These are phyloP conservation scores for Chloropsis hardwickii DNA, from an alignment of 2,113 vertebrate species.

Conservation along the genomic window DNA sequence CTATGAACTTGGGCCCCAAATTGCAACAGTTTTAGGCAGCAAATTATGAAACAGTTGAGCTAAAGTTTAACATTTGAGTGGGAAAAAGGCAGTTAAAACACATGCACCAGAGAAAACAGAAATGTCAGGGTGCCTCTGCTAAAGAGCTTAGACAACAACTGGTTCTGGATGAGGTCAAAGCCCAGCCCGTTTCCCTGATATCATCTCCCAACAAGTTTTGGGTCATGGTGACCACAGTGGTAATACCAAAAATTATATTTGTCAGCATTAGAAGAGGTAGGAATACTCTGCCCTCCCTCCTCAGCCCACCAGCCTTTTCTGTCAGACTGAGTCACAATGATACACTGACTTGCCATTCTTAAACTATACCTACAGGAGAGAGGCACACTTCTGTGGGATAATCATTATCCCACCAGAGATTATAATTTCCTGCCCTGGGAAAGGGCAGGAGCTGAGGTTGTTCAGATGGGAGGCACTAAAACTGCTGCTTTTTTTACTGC, in stretches of 20 bases:
- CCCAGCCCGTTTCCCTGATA: not conserved
- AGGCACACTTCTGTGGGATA: not conserved
- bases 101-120: not conserved
- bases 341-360: not conserved
- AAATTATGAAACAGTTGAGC: not conserved
- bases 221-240: not conserved
- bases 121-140: not conserved
- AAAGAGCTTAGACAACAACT: not conserved
- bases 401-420: not conserved
- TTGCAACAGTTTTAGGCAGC: not conserved
- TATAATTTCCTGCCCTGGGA: not conserved
- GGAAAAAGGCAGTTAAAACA: not conserved
- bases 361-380: not conserved
- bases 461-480: not conserved
- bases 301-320: not conserved
- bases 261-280: not conserved
- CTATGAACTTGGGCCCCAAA: no score
- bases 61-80: not conserved
- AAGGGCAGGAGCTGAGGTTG: not conserved
- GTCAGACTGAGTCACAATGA: accelerated
- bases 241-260: not conserved
- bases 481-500: not conserved
- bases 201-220: not conserved
- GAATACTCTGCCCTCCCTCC: not conserved
- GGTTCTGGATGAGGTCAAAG: not conserved